Conservation (phyloP, 2,113 vertebrate species). For the Prietella phreatophila region DNA sequence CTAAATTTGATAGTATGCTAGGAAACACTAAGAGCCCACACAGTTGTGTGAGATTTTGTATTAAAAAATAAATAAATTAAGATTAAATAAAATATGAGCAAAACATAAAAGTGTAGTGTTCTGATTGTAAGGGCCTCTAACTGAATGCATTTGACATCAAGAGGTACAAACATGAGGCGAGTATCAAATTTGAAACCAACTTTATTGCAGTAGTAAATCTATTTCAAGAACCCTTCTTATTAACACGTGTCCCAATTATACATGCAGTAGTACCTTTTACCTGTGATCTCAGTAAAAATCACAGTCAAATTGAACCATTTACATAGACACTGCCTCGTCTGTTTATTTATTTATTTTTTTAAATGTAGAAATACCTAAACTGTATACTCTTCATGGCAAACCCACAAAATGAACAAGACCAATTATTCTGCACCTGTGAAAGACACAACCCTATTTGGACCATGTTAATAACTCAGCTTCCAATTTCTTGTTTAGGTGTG, state of each 20-base stretch:
- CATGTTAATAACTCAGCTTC: background rate
- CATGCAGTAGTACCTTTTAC: background rate
- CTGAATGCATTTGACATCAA: background rate
- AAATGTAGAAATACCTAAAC: background rate
- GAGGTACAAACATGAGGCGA: background rate
- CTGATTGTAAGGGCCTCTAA: background rate
- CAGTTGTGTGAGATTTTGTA: no score
- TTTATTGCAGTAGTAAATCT: background rate
- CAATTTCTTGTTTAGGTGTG: background rate
- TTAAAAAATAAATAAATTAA: no score
- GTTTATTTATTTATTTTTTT: background rate
- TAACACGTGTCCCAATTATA: background rate
- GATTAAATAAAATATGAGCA: background rate
- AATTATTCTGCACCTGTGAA: background rate
- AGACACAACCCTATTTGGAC: background rate
- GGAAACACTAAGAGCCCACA: background rate
- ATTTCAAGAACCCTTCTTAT: background rate
- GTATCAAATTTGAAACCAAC: background rate
- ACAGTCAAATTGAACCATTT: background rate
- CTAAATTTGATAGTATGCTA: background rate
- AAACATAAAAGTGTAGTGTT: background rate
- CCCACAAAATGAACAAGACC: background rate
- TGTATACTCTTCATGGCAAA: background rate
- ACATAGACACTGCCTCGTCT: background rate
- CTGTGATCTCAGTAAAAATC: background rate